Evolutionary conservation across 2,113 vertebrate species (phyloP), one percentile per base, ranked within the genome.

Genomic region (Campylomormyrus tamandua): DNA sequence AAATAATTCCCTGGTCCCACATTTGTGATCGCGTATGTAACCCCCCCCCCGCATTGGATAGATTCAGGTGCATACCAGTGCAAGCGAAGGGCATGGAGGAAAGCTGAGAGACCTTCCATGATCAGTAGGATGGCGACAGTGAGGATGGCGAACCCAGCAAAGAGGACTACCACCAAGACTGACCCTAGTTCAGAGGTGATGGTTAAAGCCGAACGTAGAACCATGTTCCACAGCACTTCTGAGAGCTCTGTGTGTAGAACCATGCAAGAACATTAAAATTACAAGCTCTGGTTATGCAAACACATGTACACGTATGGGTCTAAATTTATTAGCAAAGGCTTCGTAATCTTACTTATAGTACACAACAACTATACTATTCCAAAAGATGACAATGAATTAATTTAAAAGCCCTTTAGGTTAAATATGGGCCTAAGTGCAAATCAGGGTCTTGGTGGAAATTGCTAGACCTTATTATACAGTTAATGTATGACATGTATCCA

Each of bases 101-200:
- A 94, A 24, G 93, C 91, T 53, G 92, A 94, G 35, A 94, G 92
- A 1, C 92, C 92, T 56, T 93, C 92, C 93, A 93, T 93, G 17
- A 94, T 13, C 3, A 94, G 90, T 24, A 94, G 89, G 77, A 93
- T 89, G 35, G 90, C 50, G 17, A 90, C 91, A 11, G 91, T 93
- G 53, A 94, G 91, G 80, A 91, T 19, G 45, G 90, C 88, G 17
- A 94, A 93, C 19, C 77, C 90, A 56, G 90, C 91, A 89, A 92
- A 93, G 39, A 89, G 89, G 84, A 93, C 35, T 0, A 86, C 89
- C 45, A 94, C 83, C 53, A 88, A 45, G 50, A 93, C 31, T 0
- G 91, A 91, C 1, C 87, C 90, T 83, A 90, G 46, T 19, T 88
- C 90, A n/a, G 83, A 88, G 39, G 89, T 56, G 17, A 90, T 24